A percentile compares a stretch with the other conserved stretches of the same genome.
Evolutionary conservation across 2,113 vertebrate species (phyloP).

Genomic region (Prionailurus viverrinus): DNA sequence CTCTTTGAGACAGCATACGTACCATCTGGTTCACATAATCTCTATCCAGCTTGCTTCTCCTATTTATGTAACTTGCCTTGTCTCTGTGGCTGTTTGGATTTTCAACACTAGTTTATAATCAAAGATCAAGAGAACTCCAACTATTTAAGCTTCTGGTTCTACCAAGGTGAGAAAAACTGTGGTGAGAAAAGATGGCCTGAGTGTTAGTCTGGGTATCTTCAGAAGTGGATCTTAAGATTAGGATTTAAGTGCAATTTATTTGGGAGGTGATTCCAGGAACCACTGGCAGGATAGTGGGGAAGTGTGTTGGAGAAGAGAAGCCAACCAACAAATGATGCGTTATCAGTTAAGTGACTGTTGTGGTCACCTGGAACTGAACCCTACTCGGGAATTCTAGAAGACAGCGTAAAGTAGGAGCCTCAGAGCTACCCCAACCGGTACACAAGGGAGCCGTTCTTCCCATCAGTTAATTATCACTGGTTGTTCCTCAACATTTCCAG

Average conservation of each 20-base stretch:
- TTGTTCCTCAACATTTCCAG: background rate
- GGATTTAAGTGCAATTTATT: slow-evolving; percentile 32
- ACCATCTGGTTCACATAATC: slow-evolving; percentile 75
- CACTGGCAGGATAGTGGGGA: background rate
- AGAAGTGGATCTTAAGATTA: slow-evolving; percentile 17
- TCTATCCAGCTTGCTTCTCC: slow-evolving; percentile 53
- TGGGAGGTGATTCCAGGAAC: background rate
- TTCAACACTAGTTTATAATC: slow-evolving; percentile 59
- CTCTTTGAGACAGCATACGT: slow-evolving; percentile 21
- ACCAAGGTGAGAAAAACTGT: slow-evolving; percentile 44
- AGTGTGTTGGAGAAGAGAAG: background rate
- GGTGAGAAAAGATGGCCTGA: slow-evolving; percentile 19
- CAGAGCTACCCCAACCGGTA: background rate
- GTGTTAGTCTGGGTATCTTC: background rate
- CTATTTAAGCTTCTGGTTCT: slow-evolving; percentile 63
- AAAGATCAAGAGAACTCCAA: slow-evolving; percentile 9
- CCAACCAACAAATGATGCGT: background rate
- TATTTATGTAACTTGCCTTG: slow-evolving; percentile 68
- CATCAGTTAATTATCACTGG: background rate
- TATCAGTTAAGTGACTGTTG: background rate
- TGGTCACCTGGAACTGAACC: background rate
- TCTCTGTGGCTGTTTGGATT: slow-evolving; percentile 65
- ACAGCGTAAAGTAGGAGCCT: background rate
- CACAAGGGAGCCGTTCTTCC: background rate
- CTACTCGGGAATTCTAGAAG: background rate